Evolutionary conservation across 1,140 invertebrate genomes (phyloP), one percentile per base, ranked within the genome.

Genomic region (Dendrolimus punctatus): DNA sequence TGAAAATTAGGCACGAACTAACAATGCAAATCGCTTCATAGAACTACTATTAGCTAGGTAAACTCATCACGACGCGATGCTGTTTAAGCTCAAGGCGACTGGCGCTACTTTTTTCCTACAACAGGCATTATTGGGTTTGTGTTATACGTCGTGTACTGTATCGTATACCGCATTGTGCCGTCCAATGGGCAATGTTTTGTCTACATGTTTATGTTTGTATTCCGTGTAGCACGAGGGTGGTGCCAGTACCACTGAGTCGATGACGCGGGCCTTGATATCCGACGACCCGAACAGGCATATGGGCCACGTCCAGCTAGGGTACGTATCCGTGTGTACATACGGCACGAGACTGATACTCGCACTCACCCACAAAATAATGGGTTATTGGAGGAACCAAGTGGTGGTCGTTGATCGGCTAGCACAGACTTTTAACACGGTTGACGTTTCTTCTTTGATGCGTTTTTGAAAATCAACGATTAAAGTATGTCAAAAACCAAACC

Each of bases 241-340:
- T 89, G 90, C 94, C 81, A 95, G 92, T 90, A 92, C 94, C 88
- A 95, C 94, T 84, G 95, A 96, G 88, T 95, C 94, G 88, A 95
- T 96, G 94, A 95, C 94, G 86, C 92, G 94, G 81, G 94, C 94
- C 87, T 91, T 95, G 88, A 95, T 95, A 89, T 94, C 93, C 88
- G 95, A 95, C 87, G 94, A 96, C 90, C 92, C 92, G 88, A 93
- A 94, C 87, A 92, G 91, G 89, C 93, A 94, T 90, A 91, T 93
- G 87, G 95, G 94, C 88, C 94, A 94, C 87, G 94, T 95, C 80
- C 95, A 96, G 88, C 90, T 96, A 87, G 95, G 95, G 95, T 96
- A 95, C 90, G 94, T 95, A 94, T 80, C 60, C 62, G 63, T 76
- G 74, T 78, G 74, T 82, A 83, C 79, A 83, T 80, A 80, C 81